phyloP scores from a whole-genome alignment of 2,113 vertebrate species.

The Haemorhous mexicanus region DNA sequence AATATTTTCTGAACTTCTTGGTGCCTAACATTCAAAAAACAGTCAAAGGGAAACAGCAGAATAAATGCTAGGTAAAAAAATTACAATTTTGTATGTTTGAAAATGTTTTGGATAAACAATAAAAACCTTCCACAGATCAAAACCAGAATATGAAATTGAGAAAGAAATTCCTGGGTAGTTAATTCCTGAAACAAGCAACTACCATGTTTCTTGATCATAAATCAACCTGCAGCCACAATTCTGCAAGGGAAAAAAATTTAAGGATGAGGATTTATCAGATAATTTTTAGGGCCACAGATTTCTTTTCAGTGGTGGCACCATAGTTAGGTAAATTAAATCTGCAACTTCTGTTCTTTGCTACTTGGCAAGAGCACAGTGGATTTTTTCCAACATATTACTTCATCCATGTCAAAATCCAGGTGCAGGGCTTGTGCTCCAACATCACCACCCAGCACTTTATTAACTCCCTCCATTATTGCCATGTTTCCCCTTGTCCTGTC shows the following conservation, averaged over 20 bases:
- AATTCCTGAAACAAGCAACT: slow-evolving; percentile 27
- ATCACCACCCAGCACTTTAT: neutral
- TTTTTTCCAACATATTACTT: neutral
- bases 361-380: neutral
- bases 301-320: neutral
- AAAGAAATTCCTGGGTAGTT: neutral
- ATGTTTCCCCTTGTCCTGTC: neutral
- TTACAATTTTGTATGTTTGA: neutral
- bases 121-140: neutral
- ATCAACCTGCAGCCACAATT: slow-evolving; percentile 26
- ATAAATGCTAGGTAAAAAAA: neutral
- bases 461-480: neutral
- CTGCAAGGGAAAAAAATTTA: neutral
- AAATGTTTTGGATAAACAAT: neutral
- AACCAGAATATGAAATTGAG: neutral
- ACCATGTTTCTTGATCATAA: neutral
- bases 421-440: neutral
- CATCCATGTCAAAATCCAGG: neutral
- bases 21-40: neutral
- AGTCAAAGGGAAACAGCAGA: neutral
- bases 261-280: slow-evolving; percentile 15
- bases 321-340: slow-evolving; percentile 34
- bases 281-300: neutral
- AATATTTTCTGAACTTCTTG: neutral
- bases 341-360: neutral